Evolutionary conservation across 2,888 invertebrate species (phyloP).

Genomic region (Cheiracanthium punctorium): DNA sequence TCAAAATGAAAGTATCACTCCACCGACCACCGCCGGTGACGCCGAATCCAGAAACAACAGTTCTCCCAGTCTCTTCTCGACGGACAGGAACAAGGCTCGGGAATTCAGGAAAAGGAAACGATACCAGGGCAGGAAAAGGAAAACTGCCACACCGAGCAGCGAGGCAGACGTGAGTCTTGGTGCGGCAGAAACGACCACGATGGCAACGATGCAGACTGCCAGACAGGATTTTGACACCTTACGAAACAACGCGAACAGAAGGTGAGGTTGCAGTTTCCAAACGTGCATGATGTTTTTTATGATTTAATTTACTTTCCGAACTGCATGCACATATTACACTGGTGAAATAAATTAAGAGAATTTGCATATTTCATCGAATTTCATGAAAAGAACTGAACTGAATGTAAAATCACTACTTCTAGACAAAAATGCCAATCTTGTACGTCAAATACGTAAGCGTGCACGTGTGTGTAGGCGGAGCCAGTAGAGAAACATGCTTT

Average conservation of each 20-base stretch:
- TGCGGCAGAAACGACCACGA: neutral
- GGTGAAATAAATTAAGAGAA: too few species aligned
- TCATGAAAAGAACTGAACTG: too few species aligned
- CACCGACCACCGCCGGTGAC: neutral
- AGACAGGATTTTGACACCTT: neutral
- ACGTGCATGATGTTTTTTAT: too few species aligned
- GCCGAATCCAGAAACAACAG: neutral
- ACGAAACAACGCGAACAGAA: neutral
- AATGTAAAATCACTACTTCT: too few species aligned
- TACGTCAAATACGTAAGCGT: too few species aligned
- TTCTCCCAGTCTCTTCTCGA: conserved; percentile 33
- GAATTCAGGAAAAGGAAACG: conserved; percentile 49
- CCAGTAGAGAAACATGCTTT: too few species aligned
- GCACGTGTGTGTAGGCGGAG: too few species aligned
- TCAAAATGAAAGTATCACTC: neutral
- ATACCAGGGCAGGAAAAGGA: conserved; percentile 32
- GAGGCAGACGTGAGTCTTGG: neutral
- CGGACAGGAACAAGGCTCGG: conserved; percentile 43
- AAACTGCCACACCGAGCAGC: neutral
- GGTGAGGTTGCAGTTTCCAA: neutral
- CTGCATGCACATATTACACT: too few species aligned
- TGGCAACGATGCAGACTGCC: neutral
- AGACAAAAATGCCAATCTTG: too few species aligned
- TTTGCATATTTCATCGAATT: too few species aligned
- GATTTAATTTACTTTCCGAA: too few species aligned